These are phyloP conservation scores for Galeopterus variegatus DNA, from an alignment of 2,113 vertebrate species.

Conservation along the genomic window DNA sequence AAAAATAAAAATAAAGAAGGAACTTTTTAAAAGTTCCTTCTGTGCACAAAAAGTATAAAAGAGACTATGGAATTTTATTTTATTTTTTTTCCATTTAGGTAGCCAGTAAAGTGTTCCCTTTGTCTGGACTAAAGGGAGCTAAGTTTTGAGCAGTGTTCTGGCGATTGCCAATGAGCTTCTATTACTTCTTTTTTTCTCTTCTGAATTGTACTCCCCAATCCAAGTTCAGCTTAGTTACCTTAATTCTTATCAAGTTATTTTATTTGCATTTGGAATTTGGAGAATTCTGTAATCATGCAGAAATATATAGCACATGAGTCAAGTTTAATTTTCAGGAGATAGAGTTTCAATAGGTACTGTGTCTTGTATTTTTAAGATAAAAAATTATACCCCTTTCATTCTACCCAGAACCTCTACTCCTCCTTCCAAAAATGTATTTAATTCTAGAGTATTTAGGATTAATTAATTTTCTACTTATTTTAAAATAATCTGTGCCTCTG, in stretches of 20 bases:
- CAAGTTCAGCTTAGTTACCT: background rate
- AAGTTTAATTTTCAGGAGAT: background rate
- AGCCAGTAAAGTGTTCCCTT: background rate
- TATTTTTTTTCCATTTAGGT: background rate
- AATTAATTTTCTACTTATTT: background rate
- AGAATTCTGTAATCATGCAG: background rate
- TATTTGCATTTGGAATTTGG: background rate
- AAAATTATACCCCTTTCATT: background rate
- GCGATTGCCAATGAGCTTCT: background rate
- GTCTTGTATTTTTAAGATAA: background rate
- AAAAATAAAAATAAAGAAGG: background rate
- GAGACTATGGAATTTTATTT: background rate
- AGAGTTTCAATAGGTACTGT: background rate
- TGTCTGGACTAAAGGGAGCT: background rate
- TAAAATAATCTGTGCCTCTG: background rate
- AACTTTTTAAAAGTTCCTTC: background rate
- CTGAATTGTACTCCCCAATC: background rate
- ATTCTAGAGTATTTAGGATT: background rate
- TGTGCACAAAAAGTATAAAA: slow-evolving; percentile 39
- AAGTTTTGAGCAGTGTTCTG: background rate
- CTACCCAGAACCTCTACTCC: background rate
- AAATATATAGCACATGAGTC: background rate
- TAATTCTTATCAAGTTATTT: background rate
- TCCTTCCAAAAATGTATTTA: background rate
- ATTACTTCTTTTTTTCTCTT: background rate